Percentiles rank a stretch among this genome's conserved stretches.
Evolutionary conservation across 2,797 vertebrate genomes (phyloP).

Genomic region (Sebastes kiyomatsui): DNA sequence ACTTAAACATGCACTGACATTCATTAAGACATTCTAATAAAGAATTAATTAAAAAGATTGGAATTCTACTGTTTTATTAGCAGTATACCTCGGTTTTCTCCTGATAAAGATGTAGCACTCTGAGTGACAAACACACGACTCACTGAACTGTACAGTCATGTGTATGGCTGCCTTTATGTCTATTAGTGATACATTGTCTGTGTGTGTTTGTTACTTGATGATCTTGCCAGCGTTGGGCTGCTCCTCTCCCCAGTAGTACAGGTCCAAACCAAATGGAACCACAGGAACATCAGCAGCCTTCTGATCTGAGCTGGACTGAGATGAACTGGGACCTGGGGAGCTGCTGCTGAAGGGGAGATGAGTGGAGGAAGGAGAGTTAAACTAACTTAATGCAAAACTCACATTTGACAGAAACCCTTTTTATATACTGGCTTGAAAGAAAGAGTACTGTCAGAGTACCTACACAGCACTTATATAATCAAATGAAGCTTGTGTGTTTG

Average conservation of each 20-base stretch:
- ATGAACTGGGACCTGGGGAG: constrained; percentile 26
- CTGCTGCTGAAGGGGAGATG: constrained; percentile 1
- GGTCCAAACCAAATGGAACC: constrained; percentile 91
- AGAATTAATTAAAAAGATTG: not conserved
- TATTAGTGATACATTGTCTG: not conserved
- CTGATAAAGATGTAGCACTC: not conserved
- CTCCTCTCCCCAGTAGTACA: constrained; percentile 93
- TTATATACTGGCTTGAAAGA: not conserved
- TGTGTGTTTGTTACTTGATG: constrained; percentile 82
- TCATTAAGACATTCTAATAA: not conserved
- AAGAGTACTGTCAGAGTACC: not conserved
- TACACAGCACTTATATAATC: not conserved
- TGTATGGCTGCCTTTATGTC: not conserved
- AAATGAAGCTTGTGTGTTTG: not conserved
- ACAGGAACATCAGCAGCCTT: constrained; percentile 79
- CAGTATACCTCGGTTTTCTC: not conserved
- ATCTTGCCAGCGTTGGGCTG: constrained; percentile 88
- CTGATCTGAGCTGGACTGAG: constrained; percentile 31
- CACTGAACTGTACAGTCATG: not conserved
- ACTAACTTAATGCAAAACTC: not conserved
- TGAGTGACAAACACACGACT: not conserved
- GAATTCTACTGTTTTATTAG: not conserved
- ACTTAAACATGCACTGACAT: not conserved
- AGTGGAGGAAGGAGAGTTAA: not conserved
- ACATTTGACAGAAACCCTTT: not conserved